Evolutionary conservation across 2,797 vertebrate genomes (phyloP).

Genomic region (Prionace glauca): DNA sequence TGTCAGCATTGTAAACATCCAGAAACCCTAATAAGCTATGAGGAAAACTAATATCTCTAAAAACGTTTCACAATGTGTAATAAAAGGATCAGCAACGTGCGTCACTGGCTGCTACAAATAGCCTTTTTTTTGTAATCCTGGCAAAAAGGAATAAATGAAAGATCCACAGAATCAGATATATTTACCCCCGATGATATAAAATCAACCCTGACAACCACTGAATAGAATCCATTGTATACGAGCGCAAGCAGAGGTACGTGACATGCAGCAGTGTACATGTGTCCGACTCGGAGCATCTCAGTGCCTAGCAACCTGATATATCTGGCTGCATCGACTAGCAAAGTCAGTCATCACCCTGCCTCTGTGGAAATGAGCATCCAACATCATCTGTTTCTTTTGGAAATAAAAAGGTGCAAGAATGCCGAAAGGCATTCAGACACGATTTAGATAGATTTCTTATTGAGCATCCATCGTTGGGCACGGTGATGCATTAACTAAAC

Average conservation of each 20-base stretch:
- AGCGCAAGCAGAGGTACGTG: not conserved
- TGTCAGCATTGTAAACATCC: not conserved
- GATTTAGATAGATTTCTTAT: not conserved
- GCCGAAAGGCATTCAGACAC: not conserved
- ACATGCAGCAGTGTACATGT: not conserved
- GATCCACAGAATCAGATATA: not conserved
- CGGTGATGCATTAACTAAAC: not conserved
- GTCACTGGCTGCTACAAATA: not conserved
- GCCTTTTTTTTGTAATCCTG: not conserved
- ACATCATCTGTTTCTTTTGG: not conserved
- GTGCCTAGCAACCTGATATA: conserved; percentile 29
- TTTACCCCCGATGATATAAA: conserved; percentile 18
- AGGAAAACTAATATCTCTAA: not conserved
- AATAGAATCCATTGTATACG: not conserved
- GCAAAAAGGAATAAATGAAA: not conserved
- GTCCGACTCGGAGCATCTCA: not conserved
- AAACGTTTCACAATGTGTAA: not conserved
- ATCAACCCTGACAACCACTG: not conserved
- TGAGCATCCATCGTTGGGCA: not conserved
- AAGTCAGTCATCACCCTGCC: not conserved
- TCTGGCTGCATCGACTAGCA: not conserved
- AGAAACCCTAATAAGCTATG: not conserved
- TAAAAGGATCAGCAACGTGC: not conserved
- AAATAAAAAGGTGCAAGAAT: not conserved
- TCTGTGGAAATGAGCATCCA: conserved; percentile 32